Conservation (phyloP, 2,888 invertebrate genomes). For the Phortica magna region DNA sequence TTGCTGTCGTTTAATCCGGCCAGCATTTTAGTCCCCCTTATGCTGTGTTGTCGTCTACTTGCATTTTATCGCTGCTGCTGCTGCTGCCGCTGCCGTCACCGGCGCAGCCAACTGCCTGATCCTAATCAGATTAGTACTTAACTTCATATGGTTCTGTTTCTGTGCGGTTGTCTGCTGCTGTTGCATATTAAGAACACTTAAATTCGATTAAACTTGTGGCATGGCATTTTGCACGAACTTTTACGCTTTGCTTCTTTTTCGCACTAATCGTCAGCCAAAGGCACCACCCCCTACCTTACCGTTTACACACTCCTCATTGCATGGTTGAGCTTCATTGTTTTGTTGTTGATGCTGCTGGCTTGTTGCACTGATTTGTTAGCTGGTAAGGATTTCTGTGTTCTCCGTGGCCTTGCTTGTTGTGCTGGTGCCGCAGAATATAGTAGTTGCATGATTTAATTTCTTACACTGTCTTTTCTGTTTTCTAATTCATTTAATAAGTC, state of each 20-base stretch:
- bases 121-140: conserved; percentile 75
- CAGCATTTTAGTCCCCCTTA: neutral
- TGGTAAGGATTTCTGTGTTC: neutral
- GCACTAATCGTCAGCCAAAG: neutral
- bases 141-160: conserved; percentile 66
- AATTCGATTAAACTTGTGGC: conserved; percentile 75
- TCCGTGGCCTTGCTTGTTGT: conserved; percentile 24
- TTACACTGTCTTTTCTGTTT: conserved; percentile 58
- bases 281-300: neutral
- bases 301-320: neutral
- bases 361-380: conserved; percentile 13
- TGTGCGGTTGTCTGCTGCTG: conserved; percentile 42
- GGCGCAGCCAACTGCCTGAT: conserved; percentile 53
- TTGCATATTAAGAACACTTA: conserved; percentile 73
- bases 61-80: conserved; percentile 13
- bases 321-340: conserved; percentile 30
- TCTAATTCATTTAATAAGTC: conserved; percentile 63
- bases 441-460: conserved; percentile 69
- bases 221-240: conserved; percentile 46
- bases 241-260: conserved; percentile 29
- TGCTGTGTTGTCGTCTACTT: neutral
- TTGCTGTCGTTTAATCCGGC: neutral
- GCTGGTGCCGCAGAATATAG: conserved; percentile 60
- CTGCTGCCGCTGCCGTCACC: conserved; percentile 21
- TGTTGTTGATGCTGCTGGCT: conserved; percentile 48